These are phyloP conservation scores for Athalia cordata DNA, from an alignment of 2,888 invertebrate genomes.

Conservation along the genomic window DNA sequence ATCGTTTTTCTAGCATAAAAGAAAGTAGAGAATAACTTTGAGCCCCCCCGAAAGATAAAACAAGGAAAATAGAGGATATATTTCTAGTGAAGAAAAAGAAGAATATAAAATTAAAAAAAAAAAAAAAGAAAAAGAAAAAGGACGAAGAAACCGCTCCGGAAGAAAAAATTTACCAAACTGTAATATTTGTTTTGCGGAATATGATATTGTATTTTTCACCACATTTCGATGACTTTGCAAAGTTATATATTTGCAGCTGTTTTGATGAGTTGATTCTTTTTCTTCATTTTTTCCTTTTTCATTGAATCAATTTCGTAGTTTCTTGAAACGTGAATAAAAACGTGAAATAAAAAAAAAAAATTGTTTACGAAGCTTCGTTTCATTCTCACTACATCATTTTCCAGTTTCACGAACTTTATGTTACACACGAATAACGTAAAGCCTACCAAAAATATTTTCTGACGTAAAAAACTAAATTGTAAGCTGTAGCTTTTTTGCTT, in stretches of 20 bases:
- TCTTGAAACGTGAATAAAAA: not conserved
- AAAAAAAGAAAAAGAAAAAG: not conserved
- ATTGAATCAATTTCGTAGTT: conserved; percentile 32
- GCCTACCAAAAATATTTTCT: too few species aligned
- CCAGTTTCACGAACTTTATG: not conserved
- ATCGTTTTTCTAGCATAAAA: conserved; percentile 10
- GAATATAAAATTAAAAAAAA: conserved; percentile 1
- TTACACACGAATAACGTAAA: too few species aligned
- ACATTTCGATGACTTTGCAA: conserved; percentile 26
- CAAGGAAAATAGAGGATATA: not conserved
- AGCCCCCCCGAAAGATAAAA: not conserved
- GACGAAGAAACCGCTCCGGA: conserved; percentile 4
- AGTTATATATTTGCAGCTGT: conserved; percentile 27
- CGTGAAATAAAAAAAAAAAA: not conserved
- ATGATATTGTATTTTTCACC: conserved; percentile 19
- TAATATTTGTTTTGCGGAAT: conserved; percentile 18
- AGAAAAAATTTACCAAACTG: too few species aligned
- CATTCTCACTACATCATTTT: not conserved
- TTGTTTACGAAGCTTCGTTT: conserved; percentile 35
- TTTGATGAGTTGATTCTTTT: too few species aligned
- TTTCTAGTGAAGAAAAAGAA: not conserved
- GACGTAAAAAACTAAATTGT: too few species aligned
- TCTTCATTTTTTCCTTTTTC: not conserved
- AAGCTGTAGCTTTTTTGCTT: too few species aligned
- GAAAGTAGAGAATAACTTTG: not conserved